A percentile compares a stretch with the other conserved stretches of the same genome.
Conservation (phyloP, 2,888 invertebrate genomes). For the Meteorus cinctellus region DNA sequence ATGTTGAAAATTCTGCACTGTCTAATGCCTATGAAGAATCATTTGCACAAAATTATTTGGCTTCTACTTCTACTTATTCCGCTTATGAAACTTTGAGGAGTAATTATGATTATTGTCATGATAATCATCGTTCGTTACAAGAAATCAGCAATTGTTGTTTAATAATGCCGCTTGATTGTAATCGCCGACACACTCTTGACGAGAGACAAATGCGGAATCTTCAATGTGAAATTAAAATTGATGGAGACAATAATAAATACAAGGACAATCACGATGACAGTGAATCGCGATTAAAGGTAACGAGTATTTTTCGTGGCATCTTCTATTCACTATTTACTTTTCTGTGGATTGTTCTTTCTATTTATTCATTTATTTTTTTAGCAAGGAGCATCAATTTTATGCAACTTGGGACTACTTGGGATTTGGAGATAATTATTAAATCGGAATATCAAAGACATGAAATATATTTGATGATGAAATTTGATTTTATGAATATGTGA, state of each 20-base stretch:
- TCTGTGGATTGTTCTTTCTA: background rate
- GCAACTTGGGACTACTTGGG: slow-evolving; percentile 15
- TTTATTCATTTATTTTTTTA: slow-evolving; percentile 6
- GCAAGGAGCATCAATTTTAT: slow-evolving; percentile 6
- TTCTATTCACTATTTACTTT: background rate
- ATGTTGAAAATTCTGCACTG: slow-evolving; percentile 37
- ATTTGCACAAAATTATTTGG: slow-evolving; percentile 9
- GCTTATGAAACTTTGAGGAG: slow-evolving; percentile 6
- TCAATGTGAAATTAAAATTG: background rate
- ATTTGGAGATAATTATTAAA: background rate
- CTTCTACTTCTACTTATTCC: slow-evolving; percentile 7
- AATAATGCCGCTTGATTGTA: slow-evolving; percentile 8
- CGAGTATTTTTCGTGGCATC: slow-evolving; percentile 15
- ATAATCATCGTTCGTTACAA: slow-evolving; percentile 14
- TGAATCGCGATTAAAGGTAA: slow-evolving; percentile 21
- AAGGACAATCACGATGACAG: slow-evolving; percentile 16
- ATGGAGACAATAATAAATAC: slow-evolving; percentile 2
- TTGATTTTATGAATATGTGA: background rate
- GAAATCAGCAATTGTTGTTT: slow-evolving; percentile 1
- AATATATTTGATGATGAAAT: background rate
- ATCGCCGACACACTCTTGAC: slow-evolving; percentile 24
- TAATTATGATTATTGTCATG: background rate
- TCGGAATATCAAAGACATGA: background rate
- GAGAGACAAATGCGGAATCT: background rate
- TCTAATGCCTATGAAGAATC: slow-evolving; percentile 32